Evolutionary conservation across 2,797 vertebrate genomes (phyloP), one percentile per base, ranked within the genome.

Genomic region (Anniella stebbinsi): DNA sequence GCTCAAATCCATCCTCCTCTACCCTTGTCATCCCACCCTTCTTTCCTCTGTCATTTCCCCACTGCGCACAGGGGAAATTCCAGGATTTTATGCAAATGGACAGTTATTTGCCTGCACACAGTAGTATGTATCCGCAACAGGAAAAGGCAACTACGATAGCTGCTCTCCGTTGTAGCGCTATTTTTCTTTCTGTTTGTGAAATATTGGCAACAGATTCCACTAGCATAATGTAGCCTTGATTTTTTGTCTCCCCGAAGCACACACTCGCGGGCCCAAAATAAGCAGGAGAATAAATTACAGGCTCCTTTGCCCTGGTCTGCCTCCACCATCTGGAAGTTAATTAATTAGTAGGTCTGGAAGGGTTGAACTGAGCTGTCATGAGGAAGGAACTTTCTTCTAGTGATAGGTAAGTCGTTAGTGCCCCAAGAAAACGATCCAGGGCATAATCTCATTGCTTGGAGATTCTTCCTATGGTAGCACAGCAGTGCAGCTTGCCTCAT

Each of bases 311-410:
- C 75, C 87, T 88, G 67, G 84, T 88, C 4, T 80, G 73, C 73
- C 60, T 41, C 57, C 80, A 81, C 86, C 92, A 87, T 60, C 76
- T 94, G 84, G 30, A 90, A 92, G 10, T 93, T 92, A 93, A 89
- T 94, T 92, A 94, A 95, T 95, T 85, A 89, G 84, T 12, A 60
- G 89, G 30, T 88, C 87, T 86, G 88, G 88, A 90, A 93, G 84
- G 70, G 25, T 33, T 94, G 90, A 90, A 78, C 82, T 89, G 70
- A 1, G 1, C 81, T 81, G 77, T 86, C 88, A 91, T 84, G 0
- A 1, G 81, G 70, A 80, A 87, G 76, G 2, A 84, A 69, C 3
- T 1, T 63, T 60, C 18, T 84, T 89, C 88, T 63, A 0, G 45
- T 88, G 84, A 57, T 4, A 38, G 78, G 17, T 30, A 89, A 89